Percentiles rank a stretch among this genome's conserved stretches.
Evolutionary conservation across 2,888 invertebrate species (phyloP).

Genomic region (Linhomoeus sp.): DNA sequence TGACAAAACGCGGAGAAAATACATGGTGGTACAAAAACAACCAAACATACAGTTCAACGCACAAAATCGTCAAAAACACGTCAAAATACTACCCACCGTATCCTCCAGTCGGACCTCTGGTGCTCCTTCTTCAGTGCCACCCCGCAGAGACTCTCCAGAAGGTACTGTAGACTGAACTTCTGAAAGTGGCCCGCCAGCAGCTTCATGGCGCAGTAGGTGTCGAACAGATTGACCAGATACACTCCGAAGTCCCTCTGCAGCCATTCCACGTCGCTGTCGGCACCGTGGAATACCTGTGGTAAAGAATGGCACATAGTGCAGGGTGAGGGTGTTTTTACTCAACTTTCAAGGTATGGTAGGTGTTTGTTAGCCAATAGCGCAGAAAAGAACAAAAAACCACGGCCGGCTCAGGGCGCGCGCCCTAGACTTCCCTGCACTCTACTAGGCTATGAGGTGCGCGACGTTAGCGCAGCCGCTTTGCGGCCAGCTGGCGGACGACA

Average conservation of each 20-base stretch:
- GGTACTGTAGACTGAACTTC: constrained; percentile 40
- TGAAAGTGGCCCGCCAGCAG: constrained; percentile 46
- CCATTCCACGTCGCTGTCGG: constrained; percentile 69
- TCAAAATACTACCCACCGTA: constrained; percentile 23
- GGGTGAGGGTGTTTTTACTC: background rate
- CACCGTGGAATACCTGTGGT: constrained; percentile 66
- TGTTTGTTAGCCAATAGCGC: no score
- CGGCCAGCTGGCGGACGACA: no score
- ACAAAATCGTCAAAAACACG: background rate
- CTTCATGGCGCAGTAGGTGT: constrained; percentile 71
- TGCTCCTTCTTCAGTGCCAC: constrained; percentile 65
- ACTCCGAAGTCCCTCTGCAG: constrained; percentile 80
- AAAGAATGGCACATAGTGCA: background rate
- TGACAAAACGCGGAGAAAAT: constrained; percentile 10
- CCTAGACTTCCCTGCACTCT: no score
- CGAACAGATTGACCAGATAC: constrained; percentile 89
- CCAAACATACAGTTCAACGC: background rate
- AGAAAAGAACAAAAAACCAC: no score
- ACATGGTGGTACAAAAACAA: background rate
- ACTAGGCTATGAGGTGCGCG: no score
- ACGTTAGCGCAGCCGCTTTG: no score
- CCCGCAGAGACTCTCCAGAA: constrained; percentile 56
- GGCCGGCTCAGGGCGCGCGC: no score
- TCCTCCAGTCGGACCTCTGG: constrained; percentile 85
- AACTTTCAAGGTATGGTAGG: background rate